A percentile compares a stretch with the other conserved stretches of the same genome.
Conservation (phyloP, 1,140 invertebrate genomes). For the Microplitis mediator region DNA sequence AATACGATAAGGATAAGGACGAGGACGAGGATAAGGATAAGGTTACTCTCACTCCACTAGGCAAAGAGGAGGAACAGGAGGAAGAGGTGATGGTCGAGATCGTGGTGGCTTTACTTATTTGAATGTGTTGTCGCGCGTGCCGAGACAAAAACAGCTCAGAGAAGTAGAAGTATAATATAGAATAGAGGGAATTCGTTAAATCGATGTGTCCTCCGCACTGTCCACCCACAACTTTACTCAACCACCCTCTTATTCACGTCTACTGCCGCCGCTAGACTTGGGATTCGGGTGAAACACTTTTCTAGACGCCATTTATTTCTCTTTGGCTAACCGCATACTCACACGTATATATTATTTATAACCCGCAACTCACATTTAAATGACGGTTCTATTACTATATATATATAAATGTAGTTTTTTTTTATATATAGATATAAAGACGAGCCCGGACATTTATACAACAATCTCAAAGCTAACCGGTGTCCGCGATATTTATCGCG, state of each 20-base stretch:
- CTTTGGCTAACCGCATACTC: too few species aligned
- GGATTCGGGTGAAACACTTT: too few species aligned
- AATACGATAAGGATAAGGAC: neutral
- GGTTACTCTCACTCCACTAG: neutral
- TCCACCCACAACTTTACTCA: slow-evolving; percentile 23
- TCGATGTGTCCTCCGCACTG: slow-evolving; percentile 11
- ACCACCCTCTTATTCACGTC: neutral
- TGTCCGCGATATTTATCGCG: slow-evolving; percentile 19
- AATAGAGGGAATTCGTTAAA: slow-evolving; percentile 2
- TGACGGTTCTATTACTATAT: neutral
- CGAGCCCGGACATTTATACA: neutral
- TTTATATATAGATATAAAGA: neutral
- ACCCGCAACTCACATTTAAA: too few species aligned
- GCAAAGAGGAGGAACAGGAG: neutral
- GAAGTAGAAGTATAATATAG: slow-evolving; percentile 55
- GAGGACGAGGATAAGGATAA: slow-evolving; percentile 31
- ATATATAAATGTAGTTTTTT: neutral
- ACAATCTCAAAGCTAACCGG: neutral
- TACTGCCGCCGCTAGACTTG: too few species aligned
- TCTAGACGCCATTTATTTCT: too few species aligned
- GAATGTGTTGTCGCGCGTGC: slow-evolving; percentile 56
- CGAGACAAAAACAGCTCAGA: slow-evolving; percentile 53
- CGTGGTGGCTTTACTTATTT: slow-evolving; percentile 56
- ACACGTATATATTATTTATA: too few species aligned
- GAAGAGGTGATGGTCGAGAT: slow-evolving; percentile 26